Evolutionary conservation across 2,888 invertebrate genomes (phyloP).

Genomic region (Cantharis flavilabris): DNA sequence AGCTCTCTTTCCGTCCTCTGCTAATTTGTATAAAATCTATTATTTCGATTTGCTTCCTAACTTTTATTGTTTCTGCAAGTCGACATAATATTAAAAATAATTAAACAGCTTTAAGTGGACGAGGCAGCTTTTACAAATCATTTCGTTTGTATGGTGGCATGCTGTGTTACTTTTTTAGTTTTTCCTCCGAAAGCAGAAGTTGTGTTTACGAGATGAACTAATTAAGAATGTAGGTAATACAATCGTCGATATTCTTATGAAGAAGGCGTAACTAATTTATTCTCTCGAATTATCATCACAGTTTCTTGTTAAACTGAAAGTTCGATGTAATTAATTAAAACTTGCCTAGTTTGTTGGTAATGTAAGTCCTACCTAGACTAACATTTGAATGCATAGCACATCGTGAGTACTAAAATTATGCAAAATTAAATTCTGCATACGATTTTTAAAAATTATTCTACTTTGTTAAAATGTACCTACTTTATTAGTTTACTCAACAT

Average conservation of each 20-base stretch:
- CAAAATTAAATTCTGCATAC: neutral
- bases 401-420: neutral
- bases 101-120: neutral
- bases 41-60: neutral
- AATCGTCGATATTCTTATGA: neutral
- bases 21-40: neutral
- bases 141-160: neutral
- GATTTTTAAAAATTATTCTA: neutral
- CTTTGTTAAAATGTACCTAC: neutral
- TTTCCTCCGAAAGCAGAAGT: neutral
- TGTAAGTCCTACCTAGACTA: conserved; percentile 8
- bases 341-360: conserved; percentile 21
- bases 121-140: neutral
- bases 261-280: neutral
- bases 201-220: neutral
- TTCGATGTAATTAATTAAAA: conserved; percentile 27
- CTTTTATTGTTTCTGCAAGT: too few relatives aligned
- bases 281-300: neutral
- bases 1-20: too few relatives aligned
- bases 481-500: neutral
- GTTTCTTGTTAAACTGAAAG: conserved; percentile 8
- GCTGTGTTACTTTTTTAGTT: neutral
- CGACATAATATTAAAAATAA: too few relatives aligned
- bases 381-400: conserved; percentile 3
- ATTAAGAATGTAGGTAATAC: neutral